phyloP scores from a whole-genome alignment of 2,888 invertebrate genomes.

The Cylindroiulus punctatus region DNA sequence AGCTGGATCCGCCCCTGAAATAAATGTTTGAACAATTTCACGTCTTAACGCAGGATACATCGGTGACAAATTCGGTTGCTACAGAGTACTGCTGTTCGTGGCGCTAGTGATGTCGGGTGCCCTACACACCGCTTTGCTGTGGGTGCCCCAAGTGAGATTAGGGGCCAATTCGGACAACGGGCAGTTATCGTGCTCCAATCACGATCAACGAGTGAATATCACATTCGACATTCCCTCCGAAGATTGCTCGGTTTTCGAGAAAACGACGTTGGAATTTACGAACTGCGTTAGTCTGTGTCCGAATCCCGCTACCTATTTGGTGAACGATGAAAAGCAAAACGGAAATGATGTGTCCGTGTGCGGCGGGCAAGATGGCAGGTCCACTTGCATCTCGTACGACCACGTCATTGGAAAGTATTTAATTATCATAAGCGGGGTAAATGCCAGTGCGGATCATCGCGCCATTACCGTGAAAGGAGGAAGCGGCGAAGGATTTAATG shows the following conservation, averaged over 20 bases:
- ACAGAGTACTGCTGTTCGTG: conserved; percentile 83
- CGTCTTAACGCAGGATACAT: conserved; percentile 66
- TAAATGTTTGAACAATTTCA: no score
- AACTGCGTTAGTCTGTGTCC: background rate
- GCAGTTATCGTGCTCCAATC: background rate
- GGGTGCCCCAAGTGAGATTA: conserved; percentile 61
- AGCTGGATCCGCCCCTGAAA: no score
- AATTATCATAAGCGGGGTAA: background rate
- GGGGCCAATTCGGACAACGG: conserved; percentile 18
- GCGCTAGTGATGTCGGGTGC: conserved; percentile 80
- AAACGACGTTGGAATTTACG: no score
- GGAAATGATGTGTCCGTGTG: background rate
- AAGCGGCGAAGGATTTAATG: background rate
- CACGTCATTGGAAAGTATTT: background rate
- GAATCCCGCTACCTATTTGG: background rate
- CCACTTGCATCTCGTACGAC: background rate
- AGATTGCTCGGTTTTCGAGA: background rate
- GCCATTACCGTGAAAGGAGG: background rate
- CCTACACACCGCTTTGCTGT: conserved; percentile 80
- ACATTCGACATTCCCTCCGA: background rate
- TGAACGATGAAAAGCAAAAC: background rate
- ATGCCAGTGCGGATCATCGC: background rate
- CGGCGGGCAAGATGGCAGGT: background rate
- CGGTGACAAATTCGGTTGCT: conserved; percentile 87
- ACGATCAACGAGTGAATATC: background rate